These are phyloP conservation scores for Pseudanteris insignis DNA, from an alignment of 2,888 invertebrate genomes.

Conservation along the genomic window DNA sequence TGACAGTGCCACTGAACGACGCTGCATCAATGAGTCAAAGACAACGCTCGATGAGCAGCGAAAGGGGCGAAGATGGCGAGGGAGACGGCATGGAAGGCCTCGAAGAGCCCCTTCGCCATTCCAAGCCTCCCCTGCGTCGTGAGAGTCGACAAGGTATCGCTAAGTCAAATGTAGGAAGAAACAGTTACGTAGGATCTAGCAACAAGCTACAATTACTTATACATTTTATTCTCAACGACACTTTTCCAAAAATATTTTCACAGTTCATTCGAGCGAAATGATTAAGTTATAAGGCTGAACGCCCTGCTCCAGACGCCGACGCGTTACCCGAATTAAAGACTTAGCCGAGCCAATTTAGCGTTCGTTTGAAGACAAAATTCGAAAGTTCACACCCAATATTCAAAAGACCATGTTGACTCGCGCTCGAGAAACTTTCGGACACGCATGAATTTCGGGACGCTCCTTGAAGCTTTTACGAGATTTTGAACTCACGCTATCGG, in stretches of 20 bases:
- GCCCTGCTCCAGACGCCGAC: constrained; percentile 10
- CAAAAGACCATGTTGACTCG: no score
- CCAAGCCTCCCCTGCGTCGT: constrained; percentile 68
- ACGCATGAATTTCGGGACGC: no score
- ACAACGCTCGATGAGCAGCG: constrained; percentile 74
- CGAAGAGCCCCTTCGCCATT: constrained; percentile 72
- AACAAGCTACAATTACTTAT: constrained; percentile 23
- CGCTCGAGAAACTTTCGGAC: no score
- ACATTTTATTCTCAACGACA: no score
- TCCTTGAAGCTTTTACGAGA: no score
- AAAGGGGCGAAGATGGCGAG: constrained; percentile 70
- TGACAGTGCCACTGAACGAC: constrained; percentile 73
- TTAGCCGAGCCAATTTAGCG: constrained; percentile 1
- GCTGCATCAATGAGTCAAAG: constrained; percentile 71
- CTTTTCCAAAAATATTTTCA: constrained; percentile 1
- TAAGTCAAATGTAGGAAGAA: constrained; percentile 45
- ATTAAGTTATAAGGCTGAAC: neutral
- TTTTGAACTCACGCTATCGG: no score
- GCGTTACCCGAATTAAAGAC: no score
- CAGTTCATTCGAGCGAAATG: constrained; percentile 11
- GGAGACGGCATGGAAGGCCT: constrained; percentile 69
- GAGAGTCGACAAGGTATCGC: constrained; percentile 74
- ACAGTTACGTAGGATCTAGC: constrained; percentile 41
- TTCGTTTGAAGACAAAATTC: no score
- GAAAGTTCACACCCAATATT: no score